Base-by-base conservation (phyloP, 2,113 vertebrate genomes). In the Calonectris borealis region DNA sequence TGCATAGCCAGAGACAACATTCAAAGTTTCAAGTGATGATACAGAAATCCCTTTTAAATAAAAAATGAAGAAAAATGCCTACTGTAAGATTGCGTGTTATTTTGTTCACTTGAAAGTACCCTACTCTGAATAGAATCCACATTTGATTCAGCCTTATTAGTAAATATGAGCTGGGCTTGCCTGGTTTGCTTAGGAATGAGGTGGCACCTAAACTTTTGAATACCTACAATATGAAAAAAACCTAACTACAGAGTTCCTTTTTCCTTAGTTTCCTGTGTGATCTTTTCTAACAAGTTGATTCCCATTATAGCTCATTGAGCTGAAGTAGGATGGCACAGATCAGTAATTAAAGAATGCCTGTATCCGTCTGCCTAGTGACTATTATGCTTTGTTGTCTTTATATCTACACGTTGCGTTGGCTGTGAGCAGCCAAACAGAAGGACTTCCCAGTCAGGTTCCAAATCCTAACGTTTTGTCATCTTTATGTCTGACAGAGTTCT, bases 401-500 rank as follows among this genome's bases (percentile, higher is more conserved):
- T 49, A 51, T 18, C 13, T 65, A 46, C 16, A 3, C 3, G 11
- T 36, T 34, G 25, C 3, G 11, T 83, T 88, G 38, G 40, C 51
- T 78, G 32, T 29, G 42, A 52, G 5, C 51, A 36, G 24, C 44
- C 73, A 42, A 44, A 27, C 65, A 88, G 66, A 76, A 92, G 52
- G 71, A 71, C 40, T 83, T 94, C 65, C 18, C 68, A 73, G n/a
- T 52, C 46, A 72, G 75, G 55, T 65, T 90, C 61, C 34, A 48
- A 44, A 46, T 54, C 31, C 62, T 97, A 76, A 98, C 6, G 5
- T 57, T 76, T 90, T 97, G 60, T 93, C 48, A 25, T 93, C 81
- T 97, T 97, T 96, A 44, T 95, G 78, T 55, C 88, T 97, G 69
- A 9, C 94, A 98, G 98, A 91, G 69, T 64, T 95, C 84, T 97